phyloP scores from a whole-genome alignment of 1,140 invertebrate genomes.

The Thereuonema tuberculata region DNA sequence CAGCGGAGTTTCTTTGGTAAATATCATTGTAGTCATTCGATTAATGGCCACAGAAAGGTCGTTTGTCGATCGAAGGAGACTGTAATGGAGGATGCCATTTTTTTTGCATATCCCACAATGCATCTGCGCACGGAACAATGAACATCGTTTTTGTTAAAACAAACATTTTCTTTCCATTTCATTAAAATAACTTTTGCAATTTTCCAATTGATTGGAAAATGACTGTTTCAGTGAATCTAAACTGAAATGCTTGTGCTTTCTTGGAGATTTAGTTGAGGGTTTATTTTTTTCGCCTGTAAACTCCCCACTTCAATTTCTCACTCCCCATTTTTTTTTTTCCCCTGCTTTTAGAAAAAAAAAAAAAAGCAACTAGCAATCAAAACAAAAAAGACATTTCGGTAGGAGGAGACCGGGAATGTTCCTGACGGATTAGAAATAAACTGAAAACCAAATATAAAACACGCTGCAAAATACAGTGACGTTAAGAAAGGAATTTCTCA shows the following conservation, averaged over 20 bases:
- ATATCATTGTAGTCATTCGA: not conserved
- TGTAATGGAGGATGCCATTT: slow-evolving; percentile 8
- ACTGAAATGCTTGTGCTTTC: not conserved
- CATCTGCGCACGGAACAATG: not conserved
- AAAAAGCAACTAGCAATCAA: not conserved
- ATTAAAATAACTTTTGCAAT: not conserved
- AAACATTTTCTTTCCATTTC: not conserved
- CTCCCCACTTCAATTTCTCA: not conserved
- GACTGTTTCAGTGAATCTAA: not conserved
- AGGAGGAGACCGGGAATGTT: not conserved
- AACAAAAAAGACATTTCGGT: not conserved
- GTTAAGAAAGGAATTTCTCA: too few species aligned
- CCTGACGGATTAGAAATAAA: not conserved
- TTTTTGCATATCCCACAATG: not conserved
- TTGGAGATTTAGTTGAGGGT: not conserved
- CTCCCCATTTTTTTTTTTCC: not conserved
- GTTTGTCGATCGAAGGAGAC: not conserved
- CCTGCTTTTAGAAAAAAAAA: not conserved
- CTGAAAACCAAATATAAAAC: too few species aligned
- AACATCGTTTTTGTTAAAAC: not conserved
- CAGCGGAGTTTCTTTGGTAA: not conserved
- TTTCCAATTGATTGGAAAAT: not conserved
- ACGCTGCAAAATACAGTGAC: too few species aligned
- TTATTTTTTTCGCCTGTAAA: not conserved
- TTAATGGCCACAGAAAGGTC: not conserved